phyloP scores from a whole-genome alignment of 92 coral and sea anemone genomes.

The Plumapathes pennacea region DNA sequence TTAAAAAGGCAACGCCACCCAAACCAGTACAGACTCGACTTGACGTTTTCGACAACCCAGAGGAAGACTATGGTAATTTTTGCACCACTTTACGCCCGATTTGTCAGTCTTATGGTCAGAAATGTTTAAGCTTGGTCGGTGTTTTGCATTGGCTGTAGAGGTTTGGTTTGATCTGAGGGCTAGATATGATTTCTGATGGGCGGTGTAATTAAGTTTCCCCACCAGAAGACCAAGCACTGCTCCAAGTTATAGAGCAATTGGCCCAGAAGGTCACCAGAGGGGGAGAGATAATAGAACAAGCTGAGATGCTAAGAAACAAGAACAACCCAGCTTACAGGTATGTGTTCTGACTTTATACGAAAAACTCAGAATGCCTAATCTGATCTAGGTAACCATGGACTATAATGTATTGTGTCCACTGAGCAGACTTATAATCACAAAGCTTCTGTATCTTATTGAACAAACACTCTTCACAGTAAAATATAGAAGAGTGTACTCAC shows the following conservation, averaged over 20 bases:
- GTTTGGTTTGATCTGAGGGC: slow-evolving; percentile 28
- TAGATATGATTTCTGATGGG: slow-evolving; percentile 78
- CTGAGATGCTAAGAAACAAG: slow-evolving; percentile 30
- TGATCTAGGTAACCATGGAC: too few species aligned
- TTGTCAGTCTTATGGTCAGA: too few species aligned
- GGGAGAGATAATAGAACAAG: slow-evolving; percentile 35
- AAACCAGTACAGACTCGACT: slow-evolving; percentile 63
- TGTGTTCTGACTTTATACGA: too few species aligned
- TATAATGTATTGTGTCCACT: too few species aligned
- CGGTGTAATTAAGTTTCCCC: slow-evolving; percentile 99
- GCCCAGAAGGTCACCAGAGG: slow-evolving; percentile 42
- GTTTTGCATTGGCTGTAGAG: too few species aligned
- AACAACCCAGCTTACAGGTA: slow-evolving; percentile 6
- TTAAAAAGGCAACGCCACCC: slow-evolving; percentile 59
- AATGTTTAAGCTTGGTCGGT: too few species aligned
- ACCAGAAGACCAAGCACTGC: slow-evolving; percentile 74
- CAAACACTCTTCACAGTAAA: background rate
- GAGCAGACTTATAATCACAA: too few species aligned
- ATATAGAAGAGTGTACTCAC: background rate
- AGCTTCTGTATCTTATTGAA: too few species aligned
- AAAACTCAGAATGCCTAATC: too few species aligned
- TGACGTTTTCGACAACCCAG: slow-evolving; percentile 86
- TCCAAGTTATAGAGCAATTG: slow-evolving; percentile 31
- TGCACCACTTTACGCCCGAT: too few species aligned
- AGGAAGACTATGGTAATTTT: slow-evolving; percentile 80